Evolutionary conservation across 2,113 vertebrate species (phyloP).

Genomic region (Litocranius walleri): DNA sequence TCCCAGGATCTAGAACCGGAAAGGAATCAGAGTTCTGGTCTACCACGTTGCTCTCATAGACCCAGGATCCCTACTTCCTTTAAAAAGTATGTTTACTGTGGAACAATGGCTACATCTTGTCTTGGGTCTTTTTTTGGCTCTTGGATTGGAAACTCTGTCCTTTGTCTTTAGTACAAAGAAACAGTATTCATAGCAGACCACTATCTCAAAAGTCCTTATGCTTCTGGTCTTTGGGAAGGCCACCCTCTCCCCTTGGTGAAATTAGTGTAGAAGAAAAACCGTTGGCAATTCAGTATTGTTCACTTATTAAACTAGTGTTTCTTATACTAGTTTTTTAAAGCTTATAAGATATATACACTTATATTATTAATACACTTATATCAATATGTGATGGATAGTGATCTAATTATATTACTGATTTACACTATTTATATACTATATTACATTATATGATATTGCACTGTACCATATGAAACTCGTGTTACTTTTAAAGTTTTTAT

Average conservation of each 20-base stretch:
- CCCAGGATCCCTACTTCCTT: neutral
- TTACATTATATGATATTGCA: neutral
- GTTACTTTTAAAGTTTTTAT: neutral
- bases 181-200: neutral
- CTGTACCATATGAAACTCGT: neutral
- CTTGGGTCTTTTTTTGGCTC: conserved; percentile 10
- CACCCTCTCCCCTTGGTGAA: neutral
- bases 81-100: neutral
- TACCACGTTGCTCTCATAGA: neutral
- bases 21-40: neutral
- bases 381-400: neutral
- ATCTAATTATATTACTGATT: neutral
- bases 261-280: neutral
- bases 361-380: neutral
- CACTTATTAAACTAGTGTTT: neutral
- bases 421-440: neutral
- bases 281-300: neutral
- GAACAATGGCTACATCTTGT: neutral
- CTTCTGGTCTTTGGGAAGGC: neutral
- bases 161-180: conserved; percentile 13
- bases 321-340: neutral
- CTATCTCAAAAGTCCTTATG: neutral
- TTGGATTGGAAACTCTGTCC: neutral
- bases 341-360: neutral
- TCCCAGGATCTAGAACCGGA: neutral